These are phyloP conservation scores for Pempheris klunzingeri DNA, from an alignment of 2,797 vertebrate species.

Conservation along the genomic window DNA sequence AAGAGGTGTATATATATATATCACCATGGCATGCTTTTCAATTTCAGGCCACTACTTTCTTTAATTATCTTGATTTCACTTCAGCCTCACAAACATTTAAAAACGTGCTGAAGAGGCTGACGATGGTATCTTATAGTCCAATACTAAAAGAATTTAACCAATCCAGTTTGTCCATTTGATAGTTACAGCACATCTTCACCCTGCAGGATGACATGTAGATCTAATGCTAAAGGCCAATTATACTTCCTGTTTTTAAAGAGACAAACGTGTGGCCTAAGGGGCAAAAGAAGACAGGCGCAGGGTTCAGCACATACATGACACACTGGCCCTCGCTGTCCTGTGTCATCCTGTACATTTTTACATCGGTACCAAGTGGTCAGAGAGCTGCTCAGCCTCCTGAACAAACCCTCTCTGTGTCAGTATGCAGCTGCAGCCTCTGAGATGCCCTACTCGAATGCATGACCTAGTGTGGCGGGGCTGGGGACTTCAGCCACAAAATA, in stretches of 20 bases:
- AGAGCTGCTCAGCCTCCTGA: conserved; percentile 73
- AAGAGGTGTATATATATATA: background rate
- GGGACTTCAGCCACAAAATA: conserved; percentile 51
- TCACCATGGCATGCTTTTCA: background rate
- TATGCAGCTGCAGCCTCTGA: conserved; percentile 84
- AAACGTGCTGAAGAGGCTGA: background rate
- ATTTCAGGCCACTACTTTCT: background rate
- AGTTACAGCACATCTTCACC: background rate
- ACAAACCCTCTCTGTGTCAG: conserved; percentile 87
- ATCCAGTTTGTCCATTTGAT: background rate
- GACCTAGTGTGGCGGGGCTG: conserved; percentile 80
- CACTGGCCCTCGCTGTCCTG: conserved; percentile 24
- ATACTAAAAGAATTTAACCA: background rate
- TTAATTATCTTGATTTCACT: background rate
- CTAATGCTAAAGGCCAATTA: conserved; percentile 14
- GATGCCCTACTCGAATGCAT: conserved; percentile 82
- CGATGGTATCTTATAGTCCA: background rate
- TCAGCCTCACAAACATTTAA: conserved; percentile 3
- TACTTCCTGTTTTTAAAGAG: conserved; percentile 20
- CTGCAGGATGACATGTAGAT: background rate
- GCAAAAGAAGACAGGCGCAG: conserved; percentile 10
- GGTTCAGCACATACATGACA: conserved; percentile 25
- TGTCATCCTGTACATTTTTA: conserved; percentile 65
- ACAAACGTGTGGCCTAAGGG: conserved; percentile 15
- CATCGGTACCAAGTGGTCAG: conserved; percentile 83